Conservation (phyloP, 2,888 invertebrate species). For the Ethmia dodecea region DNA sequence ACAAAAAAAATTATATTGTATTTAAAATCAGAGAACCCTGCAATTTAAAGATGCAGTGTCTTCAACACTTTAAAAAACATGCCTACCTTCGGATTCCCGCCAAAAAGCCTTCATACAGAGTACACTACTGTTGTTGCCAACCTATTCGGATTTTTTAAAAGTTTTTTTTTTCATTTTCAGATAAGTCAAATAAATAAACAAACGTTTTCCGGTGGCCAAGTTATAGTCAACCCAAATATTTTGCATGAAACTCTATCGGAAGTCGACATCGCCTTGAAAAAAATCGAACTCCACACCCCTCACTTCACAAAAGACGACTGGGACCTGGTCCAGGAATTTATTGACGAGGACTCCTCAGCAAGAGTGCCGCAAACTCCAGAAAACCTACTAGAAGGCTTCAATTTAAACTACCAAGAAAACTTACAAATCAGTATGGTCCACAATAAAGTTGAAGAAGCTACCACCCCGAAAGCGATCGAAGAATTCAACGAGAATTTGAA, state of each 20-base stretch:
- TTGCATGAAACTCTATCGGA: too few relatives aligned
- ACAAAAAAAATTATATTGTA: too few relatives aligned
- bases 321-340: constrained; percentile 39
- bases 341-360: constrained; percentile 27
- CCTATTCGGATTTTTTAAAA: too few relatives aligned
- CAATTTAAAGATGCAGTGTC: too few relatives aligned
- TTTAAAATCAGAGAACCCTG: too few relatives aligned
- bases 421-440: constrained; percentile 6
- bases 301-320: constrained; percentile 34
- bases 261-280: constrained; percentile 37
- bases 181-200: constrained; percentile 49
- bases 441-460: not conserved
- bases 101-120: too few relatives aligned
- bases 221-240: constrained; percentile 40
- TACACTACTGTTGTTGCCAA: too few relatives aligned
- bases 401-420: constrained; percentile 7
- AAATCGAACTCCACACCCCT: constrained; percentile 22
- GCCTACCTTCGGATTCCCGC: too few relatives aligned
- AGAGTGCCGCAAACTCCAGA: constrained; percentile 11
- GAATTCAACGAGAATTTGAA: constrained; percentile 24
- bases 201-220: constrained; percentile 52
- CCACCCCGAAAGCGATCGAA: constrained; percentile 26
- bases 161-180: constrained; percentile 28
- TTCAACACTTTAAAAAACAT: too few relatives aligned
- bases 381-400: constrained; percentile 23